phyloP scores from a whole-genome alignment of 64 coral and sea anemone genomes.

The Stichodactyla mertensii region DNA sequence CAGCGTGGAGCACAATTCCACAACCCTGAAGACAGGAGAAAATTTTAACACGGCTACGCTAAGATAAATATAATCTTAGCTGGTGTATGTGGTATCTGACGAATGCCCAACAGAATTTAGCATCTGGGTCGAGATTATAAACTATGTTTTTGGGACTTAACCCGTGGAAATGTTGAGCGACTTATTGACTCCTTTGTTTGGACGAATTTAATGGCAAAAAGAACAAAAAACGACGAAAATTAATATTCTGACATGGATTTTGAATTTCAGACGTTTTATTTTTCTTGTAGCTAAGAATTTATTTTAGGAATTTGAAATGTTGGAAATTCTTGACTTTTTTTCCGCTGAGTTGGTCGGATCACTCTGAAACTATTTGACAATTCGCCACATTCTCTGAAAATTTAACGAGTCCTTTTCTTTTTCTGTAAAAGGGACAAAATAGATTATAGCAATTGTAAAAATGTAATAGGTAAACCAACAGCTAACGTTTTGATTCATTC shows the following conservation, averaged over 20 bases:
- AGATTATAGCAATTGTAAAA: neutral
- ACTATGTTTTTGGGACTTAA: neutral
- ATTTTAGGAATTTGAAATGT: too few species aligned
- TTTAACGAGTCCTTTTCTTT: neutral
- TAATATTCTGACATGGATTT: neutral
- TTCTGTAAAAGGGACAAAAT: neutral
- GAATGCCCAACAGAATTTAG: neutral
- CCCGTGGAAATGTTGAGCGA: neutral
- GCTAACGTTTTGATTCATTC: neutral
- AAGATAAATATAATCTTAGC: neutral
- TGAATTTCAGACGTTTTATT: neutral
- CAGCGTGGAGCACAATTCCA: slow-evolving; percentile 19
- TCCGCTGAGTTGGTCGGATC: too few species aligned
- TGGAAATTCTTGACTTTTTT: too few species aligned
- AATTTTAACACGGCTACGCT: neutral
- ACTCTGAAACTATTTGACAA: too few species aligned
- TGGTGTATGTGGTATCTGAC: neutral
- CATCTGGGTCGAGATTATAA: neutral
- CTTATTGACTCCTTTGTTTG: neutral
- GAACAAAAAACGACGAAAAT: neutral
- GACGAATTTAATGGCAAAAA: neutral
- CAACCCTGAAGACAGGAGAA: slow-evolving; percentile 19
- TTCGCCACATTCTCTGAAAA: too few species aligned
- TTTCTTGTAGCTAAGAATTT: neutral
- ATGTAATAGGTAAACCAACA: neutral